phyloP scores from a whole-genome alignment of 2,888 invertebrate species.

The Eulithis testata region DNA sequence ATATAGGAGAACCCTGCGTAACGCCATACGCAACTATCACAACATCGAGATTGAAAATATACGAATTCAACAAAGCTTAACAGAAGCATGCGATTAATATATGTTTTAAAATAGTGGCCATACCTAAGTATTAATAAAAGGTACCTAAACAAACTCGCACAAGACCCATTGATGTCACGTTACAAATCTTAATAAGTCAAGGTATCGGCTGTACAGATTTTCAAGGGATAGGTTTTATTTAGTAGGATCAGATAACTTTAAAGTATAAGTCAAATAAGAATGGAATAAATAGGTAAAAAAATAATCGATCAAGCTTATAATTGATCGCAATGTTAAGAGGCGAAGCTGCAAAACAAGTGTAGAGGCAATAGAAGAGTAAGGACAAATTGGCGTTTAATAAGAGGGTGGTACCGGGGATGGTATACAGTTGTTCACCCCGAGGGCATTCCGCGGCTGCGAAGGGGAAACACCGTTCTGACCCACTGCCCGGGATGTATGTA shows the following conservation, averaged over 20 bases:
- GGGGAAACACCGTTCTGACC: constrained; percentile 73
- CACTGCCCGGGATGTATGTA: constrained; percentile 68
- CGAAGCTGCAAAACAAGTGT: constrained; percentile 54
- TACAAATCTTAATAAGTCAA: not conserved
- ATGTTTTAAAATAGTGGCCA: not conserved
- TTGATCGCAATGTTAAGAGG: constrained; percentile 45
- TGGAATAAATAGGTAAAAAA: not conserved
- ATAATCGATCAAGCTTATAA: constrained; percentile 35
- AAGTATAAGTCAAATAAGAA: too few relatives aligned
- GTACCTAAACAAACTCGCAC: constrained; percentile 2
- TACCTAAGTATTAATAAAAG: constrained; percentile 4
- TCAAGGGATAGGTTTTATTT: too few relatives aligned
- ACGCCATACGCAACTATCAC: constrained; percentile 10
- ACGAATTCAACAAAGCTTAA: constrained; percentile 6
- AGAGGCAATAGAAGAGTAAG: constrained; percentile 60
- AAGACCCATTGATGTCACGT: not conserved
- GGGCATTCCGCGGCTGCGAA: constrained; percentile 65
- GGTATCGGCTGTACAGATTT: not conserved
- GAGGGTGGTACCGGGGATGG: constrained; percentile 71
- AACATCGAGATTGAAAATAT: constrained; percentile 7
- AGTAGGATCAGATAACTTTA: too few relatives aligned
- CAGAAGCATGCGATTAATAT: constrained; percentile 43
- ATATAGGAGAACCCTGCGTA: not conserved
- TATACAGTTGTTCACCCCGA: constrained; percentile 74
- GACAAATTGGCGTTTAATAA: constrained; percentile 21